Evolutionary conservation across 2,888 invertebrate species (phyloP).

Genomic region (Mantis religiosa): DNA sequence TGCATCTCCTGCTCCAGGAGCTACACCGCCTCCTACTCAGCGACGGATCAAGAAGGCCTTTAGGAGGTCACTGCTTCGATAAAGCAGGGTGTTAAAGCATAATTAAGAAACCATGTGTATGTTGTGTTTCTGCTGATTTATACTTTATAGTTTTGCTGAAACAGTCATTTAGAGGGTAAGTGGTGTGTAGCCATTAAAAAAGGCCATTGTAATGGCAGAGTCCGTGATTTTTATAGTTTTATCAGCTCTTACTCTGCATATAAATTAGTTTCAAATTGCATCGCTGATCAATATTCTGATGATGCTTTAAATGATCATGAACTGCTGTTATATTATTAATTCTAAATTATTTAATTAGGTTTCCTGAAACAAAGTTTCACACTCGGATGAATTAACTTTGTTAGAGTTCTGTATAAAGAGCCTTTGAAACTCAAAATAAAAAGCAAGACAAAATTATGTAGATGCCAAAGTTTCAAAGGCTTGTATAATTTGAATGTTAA

Average conservation of each 20-base stretch:
- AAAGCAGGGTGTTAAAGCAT: neutral
- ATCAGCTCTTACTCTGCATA: neutral
- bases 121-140: constrained; percentile 1
- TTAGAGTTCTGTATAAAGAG: neutral
- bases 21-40: neutral
- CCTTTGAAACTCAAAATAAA: neutral
- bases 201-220: neutral
- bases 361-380: neutral
- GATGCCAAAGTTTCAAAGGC: neutral
- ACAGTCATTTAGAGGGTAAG: neutral
- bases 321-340: neutral
- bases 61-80: constrained; percentile 14
- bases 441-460: neutral
- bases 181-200: neutral
- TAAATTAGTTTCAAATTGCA: neutral
- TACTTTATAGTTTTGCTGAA: neutral
- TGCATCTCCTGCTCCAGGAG: neutral
- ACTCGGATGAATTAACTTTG: neutral
- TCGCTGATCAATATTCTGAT: neutral
- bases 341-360: neutral
- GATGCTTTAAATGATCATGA: neutral
- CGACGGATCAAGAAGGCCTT: constrained; percentile 28
- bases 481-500: neutral
- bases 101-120: neutral
- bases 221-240: neutral